Base-by-base conservation (phyloP, 2,797 vertebrate species). In the Falco peregrinus region DNA sequence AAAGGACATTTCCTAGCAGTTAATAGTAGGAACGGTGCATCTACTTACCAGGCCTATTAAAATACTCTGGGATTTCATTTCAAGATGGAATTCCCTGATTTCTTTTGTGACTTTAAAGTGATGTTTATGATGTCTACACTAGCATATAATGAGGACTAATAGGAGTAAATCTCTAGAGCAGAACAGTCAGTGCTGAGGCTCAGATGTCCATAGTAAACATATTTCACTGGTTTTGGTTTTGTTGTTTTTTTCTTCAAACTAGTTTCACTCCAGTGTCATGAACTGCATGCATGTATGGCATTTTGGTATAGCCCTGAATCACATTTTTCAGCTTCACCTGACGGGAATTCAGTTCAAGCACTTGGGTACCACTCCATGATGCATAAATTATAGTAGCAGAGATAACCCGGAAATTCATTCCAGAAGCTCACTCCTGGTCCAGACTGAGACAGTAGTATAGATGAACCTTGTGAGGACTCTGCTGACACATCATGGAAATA, bases 21-120 rank as follows among this genome's bases (percentile, higher is more conserved):
- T 51, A 28, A 28, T 39, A 43, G 5, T 15, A 45, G 13, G 1
- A 2, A 75, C 3, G 4, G 4, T 37, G 6, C 8, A 51, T n/a
- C 13, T 67, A 35, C 11, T 9, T 41, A 47, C 9, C 9, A 21
- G 4, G 56, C 10, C 4, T 25, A 18, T 21, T 41, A 86, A 74
- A 76, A 37, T 20, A 60, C 10, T 21, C 24, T 31, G 17, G 77
- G 8, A n/a, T 37, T 65, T 61, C 10, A 50, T 57, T 74, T 10
- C 8, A 31, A 31, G 8, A 13, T 63, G 25, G 35, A 41, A 70
- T 74, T 47, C 4, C 14, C 21, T 74, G 4, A 19, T 53, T 77
- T 61, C 10, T 78, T 29, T 45, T 31, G 4, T 64, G 28, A 35
- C 8, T 28, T 39, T 59, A 64, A 41, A 6, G 6, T 51, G 18